These are phyloP conservation scores for Archips xylosteana DNA, from an alignment of 2,888 invertebrate genomes.

Conservation along the genomic window DNA sequence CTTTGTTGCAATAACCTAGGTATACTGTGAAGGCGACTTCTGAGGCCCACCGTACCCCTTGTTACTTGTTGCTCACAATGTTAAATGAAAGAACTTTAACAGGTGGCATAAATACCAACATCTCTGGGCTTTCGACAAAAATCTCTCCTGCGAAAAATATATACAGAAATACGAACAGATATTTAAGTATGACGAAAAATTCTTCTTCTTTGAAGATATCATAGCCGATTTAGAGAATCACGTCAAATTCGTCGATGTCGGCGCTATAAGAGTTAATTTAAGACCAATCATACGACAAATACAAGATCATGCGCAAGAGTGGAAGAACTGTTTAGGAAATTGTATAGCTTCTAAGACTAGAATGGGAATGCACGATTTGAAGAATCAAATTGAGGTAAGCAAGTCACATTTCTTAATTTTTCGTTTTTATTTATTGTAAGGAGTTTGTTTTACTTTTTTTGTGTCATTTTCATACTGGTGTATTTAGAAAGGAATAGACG, in stretches of 20 bases:
- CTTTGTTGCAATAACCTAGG: too few relatives aligned
- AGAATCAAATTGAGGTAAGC: conserved; percentile 89
- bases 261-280: conserved; percentile 91
- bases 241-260: conserved; percentile 87
- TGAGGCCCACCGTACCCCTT: too few relatives aligned
- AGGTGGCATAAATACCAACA: conserved; percentile 91
- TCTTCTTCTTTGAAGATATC: conserved; percentile 93
- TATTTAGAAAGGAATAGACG: too few relatives aligned
- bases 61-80: too few relatives aligned
- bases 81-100: not conserved
- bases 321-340: conserved; percentile 91
- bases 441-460: not conserved
- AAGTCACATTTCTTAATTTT: too few relatives aligned
- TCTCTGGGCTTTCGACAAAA: conserved; percentile 92
- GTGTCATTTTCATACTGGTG: too few relatives aligned
- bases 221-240: conserved; percentile 87
- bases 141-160: conserved; percentile 91
- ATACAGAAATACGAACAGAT: conserved; percentile 85
- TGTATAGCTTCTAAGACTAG: conserved; percentile 88
- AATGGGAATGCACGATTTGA: conserved; percentile 88
- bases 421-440: too few relatives aligned
- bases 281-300: conserved; percentile 87
- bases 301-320: conserved; percentile 90
- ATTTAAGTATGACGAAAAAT: conserved; percentile 91
- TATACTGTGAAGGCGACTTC: too few relatives aligned